Percentiles rank a stretch among this genome's conserved stretches.
These are phyloP conservation scores for Knipowitschia caucasica DNA, from an alignment of 2,797 vertebrate genomes.

Conservation along the genomic window DNA sequence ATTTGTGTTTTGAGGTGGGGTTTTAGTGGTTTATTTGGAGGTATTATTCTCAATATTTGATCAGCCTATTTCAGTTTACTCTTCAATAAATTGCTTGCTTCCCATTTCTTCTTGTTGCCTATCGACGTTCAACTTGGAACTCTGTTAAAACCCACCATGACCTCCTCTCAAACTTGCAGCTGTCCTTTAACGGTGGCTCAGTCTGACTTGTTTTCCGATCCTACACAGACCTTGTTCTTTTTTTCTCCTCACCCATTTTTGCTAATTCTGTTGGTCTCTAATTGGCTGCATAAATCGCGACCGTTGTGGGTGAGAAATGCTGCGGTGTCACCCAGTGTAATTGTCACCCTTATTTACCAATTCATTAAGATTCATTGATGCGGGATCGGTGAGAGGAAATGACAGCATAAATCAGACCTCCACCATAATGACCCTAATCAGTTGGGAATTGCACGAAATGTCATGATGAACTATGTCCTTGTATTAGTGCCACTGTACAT, in stretches of 20 bases:
- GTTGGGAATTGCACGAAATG: conserved; percentile 99
- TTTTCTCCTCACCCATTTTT: conserved; percentile 99
- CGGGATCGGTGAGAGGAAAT: conserved; percentile 99
- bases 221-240: conserved; percentile 98
- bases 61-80: too few relatives aligned
- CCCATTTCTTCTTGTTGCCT: too few relatives aligned
- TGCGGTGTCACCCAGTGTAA: conserved; percentile 99
- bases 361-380: conserved; percentile 99
- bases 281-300: conserved; percentile 99
- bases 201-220: conserved; percentile 85
- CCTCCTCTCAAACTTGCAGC: conserved; percentile 54
- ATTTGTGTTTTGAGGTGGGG: too few relatives aligned
- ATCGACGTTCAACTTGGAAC: too few relatives aligned
- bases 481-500: conserved; percentile 99
- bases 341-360: conserved; percentile 99
- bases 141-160: neutral
- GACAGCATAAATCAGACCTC: conserved; percentile 99
- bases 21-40: too few relatives aligned
- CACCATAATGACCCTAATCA: conserved; percentile 99
- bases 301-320: conserved; percentile 99
- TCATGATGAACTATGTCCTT: conserved; percentile 99
- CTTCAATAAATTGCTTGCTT: too few relatives aligned
- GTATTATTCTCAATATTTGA: too few relatives aligned
- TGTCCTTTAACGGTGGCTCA: conserved; percentile 68
- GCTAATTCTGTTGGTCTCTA: conserved; percentile 91